Evolutionary conservation across 2,113 vertebrate species (phyloP).

Genomic region (Galbula dea): DNA sequence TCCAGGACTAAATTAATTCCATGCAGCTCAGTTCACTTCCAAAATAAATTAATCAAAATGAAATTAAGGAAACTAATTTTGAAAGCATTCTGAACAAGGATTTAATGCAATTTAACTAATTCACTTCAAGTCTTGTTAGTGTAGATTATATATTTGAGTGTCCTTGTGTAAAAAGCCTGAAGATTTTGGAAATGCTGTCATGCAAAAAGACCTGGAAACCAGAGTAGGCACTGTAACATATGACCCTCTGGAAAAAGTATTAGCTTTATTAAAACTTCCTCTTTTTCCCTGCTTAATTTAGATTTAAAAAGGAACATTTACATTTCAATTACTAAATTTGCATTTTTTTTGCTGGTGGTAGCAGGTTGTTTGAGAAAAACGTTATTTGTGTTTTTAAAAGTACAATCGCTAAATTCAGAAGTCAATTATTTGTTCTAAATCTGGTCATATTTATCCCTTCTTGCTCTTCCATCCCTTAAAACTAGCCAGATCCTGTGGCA

Average conservation of each 20-base stretch:
- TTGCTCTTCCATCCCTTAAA: not conserved
- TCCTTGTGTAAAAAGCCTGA: not conserved
- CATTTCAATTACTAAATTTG: not conserved
- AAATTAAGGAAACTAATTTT: not conserved
- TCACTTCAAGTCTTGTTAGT: not conserved
- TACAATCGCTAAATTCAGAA: not conserved
- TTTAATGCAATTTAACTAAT: not conserved
- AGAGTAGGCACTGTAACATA: not conserved
- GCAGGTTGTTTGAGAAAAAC: not conserved
- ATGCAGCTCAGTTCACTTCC: not conserved
- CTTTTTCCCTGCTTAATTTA: not conserved
- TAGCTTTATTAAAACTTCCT: not conserved
- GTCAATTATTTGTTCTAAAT: not conserved
- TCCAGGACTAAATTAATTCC: constrained; percentile 4
- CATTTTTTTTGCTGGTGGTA: not conserved
- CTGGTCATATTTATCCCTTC: not conserved
- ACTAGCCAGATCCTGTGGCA: not conserved
- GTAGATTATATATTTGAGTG: not conserved
- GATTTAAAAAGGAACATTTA: not conserved
- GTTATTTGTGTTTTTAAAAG: not conserved
- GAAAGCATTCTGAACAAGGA: not conserved
- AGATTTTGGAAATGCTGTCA: not conserved
- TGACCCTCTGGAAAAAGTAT: not conserved
- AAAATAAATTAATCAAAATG: constrained; percentile 11
- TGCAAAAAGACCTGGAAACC: not conserved